Conservation (phyloP, 2,888 invertebrate genomes). For the Dromius quadrimaculatus region DNA sequence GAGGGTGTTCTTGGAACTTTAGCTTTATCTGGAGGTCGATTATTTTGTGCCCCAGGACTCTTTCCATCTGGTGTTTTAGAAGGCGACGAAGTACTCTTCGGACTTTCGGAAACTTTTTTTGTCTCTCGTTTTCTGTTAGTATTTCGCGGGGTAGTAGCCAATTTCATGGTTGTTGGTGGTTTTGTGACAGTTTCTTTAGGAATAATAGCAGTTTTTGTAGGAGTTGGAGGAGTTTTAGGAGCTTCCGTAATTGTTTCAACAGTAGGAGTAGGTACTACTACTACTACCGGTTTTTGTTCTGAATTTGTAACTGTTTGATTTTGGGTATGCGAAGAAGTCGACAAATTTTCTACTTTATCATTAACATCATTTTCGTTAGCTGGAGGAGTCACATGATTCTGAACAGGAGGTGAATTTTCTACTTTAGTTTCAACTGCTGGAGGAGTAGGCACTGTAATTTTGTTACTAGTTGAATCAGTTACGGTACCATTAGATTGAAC, state of each 20-base stretch:
- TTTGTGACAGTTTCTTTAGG: conserved; percentile 56
- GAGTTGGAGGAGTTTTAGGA: conserved; percentile 39
- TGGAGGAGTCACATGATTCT: conserved; percentile 46
- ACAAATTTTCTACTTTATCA: conserved; percentile 58
- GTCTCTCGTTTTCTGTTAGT: conserved; percentile 70
- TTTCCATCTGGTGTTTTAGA: conserved; percentile 64
- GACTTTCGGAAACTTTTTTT: conserved; percentile 62
- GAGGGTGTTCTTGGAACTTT: conserved; percentile 65
- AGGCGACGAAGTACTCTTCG: conserved; percentile 62
- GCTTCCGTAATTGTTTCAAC: conserved; percentile 61
- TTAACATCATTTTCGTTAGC: conserved; percentile 22
- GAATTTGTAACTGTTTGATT: conserved; percentile 49
- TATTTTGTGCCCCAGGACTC: conserved; percentile 52
- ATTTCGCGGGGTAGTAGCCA: conserved; percentile 70
- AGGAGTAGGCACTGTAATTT: conserved; percentile 46
- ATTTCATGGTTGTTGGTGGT: conserved; percentile 67
- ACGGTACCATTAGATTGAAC: conserved; percentile 36
- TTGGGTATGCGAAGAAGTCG: conserved; percentile 60
- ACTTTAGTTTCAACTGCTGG: conserved; percentile 54
- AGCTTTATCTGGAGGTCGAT: conserved; percentile 56
- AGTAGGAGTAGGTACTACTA: conserved; percentile 65
- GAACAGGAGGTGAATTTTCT: conserved; percentile 59
- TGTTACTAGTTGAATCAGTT: conserved; percentile 60
- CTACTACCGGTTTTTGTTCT: conserved; percentile 55
- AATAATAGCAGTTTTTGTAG: conserved; percentile 57